phyloP scores from a whole-genome alignment of 2,888 invertebrate species.

The Teleogryllus oceanicus region DNA sequence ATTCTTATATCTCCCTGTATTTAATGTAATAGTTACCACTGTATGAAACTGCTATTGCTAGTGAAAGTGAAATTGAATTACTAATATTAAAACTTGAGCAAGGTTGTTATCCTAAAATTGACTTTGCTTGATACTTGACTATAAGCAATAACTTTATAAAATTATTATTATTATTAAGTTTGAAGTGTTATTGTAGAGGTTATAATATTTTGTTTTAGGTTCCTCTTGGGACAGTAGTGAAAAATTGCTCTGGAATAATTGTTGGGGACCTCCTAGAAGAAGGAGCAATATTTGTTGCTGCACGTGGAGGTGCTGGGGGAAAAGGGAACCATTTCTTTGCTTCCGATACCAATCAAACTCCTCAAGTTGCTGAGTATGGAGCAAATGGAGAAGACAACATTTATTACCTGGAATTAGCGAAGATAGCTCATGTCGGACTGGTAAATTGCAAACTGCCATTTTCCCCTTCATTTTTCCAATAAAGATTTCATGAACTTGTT shows the following conservation, averaged over 20 bases:
- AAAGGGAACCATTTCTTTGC: slow-evolving; percentile 91
- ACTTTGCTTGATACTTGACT: no score
- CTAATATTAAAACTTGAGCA: no score
- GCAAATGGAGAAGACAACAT: slow-evolving; percentile 72
- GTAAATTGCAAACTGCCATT: slow-evolving; percentile 45
- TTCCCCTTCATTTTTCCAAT: neutral
- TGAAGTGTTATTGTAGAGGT: neutral
- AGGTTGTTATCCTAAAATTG: no score
- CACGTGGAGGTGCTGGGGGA: slow-evolving; percentile 93
- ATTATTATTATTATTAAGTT: neutral
- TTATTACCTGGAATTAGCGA: slow-evolving; percentile 78
- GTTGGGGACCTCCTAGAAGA: slow-evolving; percentile 64
- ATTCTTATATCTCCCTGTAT: no score
- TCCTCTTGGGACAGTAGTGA: slow-evolving; percentile 77
- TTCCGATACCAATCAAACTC: slow-evolving; percentile 72
- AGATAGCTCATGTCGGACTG: slow-evolving; percentile 93
- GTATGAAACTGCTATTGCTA: no score
- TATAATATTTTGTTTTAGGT: slow-evolving; percentile 51
- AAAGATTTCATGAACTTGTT: neutral
- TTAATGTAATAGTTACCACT: no score
- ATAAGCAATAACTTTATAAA: no score
- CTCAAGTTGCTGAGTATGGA: slow-evolving; percentile 82
- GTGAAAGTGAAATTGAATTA: no score
- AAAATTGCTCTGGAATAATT: slow-evolving; percentile 54
- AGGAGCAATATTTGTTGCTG: slow-evolving; percentile 83